These are phyloP conservation scores for Artemisiospiza belli DNA, from an alignment of 2,113 vertebrate genomes.

Conservation along the genomic window DNA sequence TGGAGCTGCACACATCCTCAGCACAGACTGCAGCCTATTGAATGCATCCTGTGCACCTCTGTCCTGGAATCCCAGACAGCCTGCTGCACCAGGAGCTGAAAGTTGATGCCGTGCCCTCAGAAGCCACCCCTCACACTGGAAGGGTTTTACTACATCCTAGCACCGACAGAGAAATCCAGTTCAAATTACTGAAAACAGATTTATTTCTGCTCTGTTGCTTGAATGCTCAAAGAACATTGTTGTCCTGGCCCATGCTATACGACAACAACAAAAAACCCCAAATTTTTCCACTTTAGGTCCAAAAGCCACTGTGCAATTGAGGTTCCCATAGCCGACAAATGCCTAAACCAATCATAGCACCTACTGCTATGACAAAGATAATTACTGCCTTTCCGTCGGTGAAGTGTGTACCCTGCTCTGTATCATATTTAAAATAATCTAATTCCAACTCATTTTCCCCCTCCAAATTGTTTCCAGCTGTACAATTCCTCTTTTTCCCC, in stretches of 20 bases:
- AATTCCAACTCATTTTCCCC: constrained; percentile 48
- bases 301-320: constrained; percentile 2
- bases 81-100: neutral
- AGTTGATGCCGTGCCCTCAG: neutral
- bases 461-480: constrained; percentile 56
- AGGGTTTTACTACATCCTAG: neutral
- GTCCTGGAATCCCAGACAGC: neutral
- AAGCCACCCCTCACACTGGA: neutral
- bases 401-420: constrained; percentile 27
- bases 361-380: constrained; percentile 46
- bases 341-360: constrained; percentile 44
- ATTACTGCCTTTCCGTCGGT: neutral
- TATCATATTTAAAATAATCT: constrained; percentile 61
- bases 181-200: neutral
- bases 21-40: neutral
- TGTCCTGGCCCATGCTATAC: neutral
- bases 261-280: neutral
- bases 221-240: neutral
- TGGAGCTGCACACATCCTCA: neutral
- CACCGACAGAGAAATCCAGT: neutral
- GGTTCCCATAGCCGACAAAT: constrained; percentile 29
- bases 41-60: neutral
- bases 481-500: neutral
- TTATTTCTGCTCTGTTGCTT: neutral
- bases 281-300: neutral